Conservation (phyloP, 1,140 invertebrate species). For the Leptinotarsa texana region DNA sequence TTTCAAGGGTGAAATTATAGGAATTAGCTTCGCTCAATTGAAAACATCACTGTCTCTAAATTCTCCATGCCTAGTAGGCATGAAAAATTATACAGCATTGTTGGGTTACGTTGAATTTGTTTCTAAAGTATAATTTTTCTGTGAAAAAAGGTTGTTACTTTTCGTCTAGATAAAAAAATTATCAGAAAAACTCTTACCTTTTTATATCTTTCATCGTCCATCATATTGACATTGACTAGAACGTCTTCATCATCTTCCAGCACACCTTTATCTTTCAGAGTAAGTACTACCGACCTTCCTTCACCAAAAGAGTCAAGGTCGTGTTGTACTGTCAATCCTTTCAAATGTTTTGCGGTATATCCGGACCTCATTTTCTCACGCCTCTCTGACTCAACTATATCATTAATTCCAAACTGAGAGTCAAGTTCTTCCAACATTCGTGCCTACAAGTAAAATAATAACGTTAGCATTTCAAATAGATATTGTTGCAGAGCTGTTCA, state of each 20-base stretch:
- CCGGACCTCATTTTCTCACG: constrained; percentile 63
- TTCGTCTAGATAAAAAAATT: too few species aligned
- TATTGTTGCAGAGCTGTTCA: too few species aligned
- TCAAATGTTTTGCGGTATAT: constrained; percentile 73
- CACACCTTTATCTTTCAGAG: constrained; percentile 90
- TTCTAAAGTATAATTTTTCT: too few species aligned
- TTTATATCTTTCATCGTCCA: constrained; percentile 90
- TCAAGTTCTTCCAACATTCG: constrained; percentile 94
- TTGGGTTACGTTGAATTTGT: too few species aligned
- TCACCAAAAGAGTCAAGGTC: constrained; percentile 79
- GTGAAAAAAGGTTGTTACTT: too few species aligned
- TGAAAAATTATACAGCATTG: too few species aligned
- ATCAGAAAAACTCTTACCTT: constrained; percentile 60
- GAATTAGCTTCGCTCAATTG: too few species aligned
- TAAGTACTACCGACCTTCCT: constrained; percentile 85
- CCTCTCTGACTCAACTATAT: constrained; percentile 80
- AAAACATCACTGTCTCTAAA: too few species aligned
- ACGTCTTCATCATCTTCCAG: constrained; percentile 88
- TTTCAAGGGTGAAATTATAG: too few species aligned
- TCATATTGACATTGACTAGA: constrained; percentile 93
- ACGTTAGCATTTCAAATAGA: too few species aligned
- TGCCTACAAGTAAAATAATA: constrained; percentile 62
- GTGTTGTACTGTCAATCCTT: constrained; percentile 88
- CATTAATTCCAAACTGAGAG: constrained; percentile 88
- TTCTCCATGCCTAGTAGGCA: too few species aligned